Evolutionary conservation across 2,113 vertebrate genomes (phyloP).

Genomic region (Otis tarda): DNA sequence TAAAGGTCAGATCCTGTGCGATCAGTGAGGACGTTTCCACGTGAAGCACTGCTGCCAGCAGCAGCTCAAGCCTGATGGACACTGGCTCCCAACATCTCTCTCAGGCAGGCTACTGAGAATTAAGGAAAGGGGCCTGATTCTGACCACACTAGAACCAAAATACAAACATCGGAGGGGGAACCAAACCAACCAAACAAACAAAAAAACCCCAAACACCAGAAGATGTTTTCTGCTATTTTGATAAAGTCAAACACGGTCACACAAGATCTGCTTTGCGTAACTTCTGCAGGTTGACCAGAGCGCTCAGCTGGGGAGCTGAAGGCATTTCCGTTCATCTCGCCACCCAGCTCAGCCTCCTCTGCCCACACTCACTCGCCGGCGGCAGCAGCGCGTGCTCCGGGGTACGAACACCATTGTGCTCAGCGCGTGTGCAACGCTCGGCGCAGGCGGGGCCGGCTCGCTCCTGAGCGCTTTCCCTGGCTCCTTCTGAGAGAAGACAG

Average conservation of each 20-base stretch:
- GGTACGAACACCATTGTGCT: rapidly evolving
- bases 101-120: neutral
- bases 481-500: neutral
- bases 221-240: neutral
- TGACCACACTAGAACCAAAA: no score
- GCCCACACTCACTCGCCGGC: neutral
- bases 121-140: neutral
- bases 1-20: no score
- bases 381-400: neutral
- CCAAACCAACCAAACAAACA: neutral
- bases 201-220: neutral
- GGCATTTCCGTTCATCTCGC: neutral
- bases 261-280: no score
- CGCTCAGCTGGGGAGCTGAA: neutral
- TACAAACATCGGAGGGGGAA: neutral
- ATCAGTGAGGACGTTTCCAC: neutral
- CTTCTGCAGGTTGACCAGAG: neutral
- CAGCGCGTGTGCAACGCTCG: rapidly evolving
- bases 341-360: neutral
- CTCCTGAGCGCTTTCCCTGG: neutral
- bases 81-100: neutral
- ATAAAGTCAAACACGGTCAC: neutral
- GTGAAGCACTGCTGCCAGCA: neutral
- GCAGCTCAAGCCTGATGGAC: neutral
- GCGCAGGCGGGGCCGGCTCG: rapidly evolving